phyloP scores from a whole-genome alignment of 1,140 invertebrate genomes.

The Mycetomoellerius zeteki region DNA sequence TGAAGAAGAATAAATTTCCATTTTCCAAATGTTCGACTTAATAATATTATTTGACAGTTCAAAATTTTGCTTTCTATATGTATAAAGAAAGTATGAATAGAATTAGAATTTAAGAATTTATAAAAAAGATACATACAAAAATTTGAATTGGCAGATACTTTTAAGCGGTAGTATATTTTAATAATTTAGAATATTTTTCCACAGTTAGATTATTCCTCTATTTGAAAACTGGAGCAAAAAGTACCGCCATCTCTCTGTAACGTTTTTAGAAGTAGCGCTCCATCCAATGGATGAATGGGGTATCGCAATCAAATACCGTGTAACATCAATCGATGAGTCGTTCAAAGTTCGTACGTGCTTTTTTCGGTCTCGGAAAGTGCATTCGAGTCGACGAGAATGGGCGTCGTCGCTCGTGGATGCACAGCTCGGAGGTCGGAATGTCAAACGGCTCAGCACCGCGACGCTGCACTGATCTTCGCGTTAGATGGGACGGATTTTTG shows the following conservation, averaged over 20 bases:
- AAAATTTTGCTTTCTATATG: too few species aligned
- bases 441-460: constrained; percentile 72
- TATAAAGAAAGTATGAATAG: too few species aligned
- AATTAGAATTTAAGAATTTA: too few species aligned
- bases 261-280: not conserved
- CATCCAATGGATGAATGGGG: not conserved
- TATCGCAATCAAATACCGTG: constrained; percentile 12
- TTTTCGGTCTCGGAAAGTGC: constrained; percentile 21
- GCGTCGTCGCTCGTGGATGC: constrained; percentile 67
- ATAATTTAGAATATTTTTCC: not conserved
- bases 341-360: not conserved
- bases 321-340: not conserved
- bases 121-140: too few species aligned
- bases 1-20: too few species aligned
- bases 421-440: constrained; percentile 73
- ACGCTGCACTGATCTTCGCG: constrained; percentile 35
- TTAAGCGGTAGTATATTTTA: too few species aligned
- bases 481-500: constrained; percentile 67
- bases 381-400: constrained; percentile 63
- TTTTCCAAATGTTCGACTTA: too few species aligned
- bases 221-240: not conserved
- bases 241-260: not conserved
- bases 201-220: not conserved
- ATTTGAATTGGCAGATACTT: too few species aligned
- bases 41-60: too few species aligned